Evolutionary conservation across 2,797 vertebrate genomes (phyloP), one percentile per base, ranked within the genome.

Genomic region (Sylvilagus floridanus): DNA sequence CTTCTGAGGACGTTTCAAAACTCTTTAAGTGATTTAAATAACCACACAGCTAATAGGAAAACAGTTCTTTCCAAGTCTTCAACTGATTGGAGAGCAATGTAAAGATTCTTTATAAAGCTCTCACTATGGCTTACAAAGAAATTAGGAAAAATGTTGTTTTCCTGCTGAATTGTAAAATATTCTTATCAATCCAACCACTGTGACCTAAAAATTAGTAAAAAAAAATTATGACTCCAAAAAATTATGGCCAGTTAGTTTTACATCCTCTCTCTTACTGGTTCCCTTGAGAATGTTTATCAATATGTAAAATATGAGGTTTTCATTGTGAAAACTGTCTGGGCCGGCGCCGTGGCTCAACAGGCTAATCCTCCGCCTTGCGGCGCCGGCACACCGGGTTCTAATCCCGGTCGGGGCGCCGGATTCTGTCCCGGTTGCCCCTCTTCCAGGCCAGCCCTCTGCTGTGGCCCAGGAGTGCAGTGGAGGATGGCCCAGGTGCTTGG

Each of bases 1-100:
- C 19, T 66, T 81, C 76, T 82, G 35, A 87, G 42, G 32, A 60
- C 69, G 57, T 94, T 95, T 87, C 62, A 88, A 66, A 84, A 96
- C 60, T 65, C 14, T 54, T 94, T 86, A 88, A 71, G 13, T 32
- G 4, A 84, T 91, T 96, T 86, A 84, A 84, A 76, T 85, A 71
- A 88, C 35, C 12, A 83, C 52, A 82, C 26, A 92, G 50, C 52
- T 28, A 79, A 89, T 7, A 66, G 28, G 82, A 88, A 92, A 69
- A 8, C 8, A 32, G 69, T 73, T 16, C 26, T 89, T 88, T 77
- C 57, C 26, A 87, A 78, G 42, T 78, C 7, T 89, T 78, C 69
- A 30, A n/a, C 86, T 95, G 83, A 78, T 37, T 71, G 52, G 13
- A 37, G 35, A 88, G 28, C 30, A 79, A 84, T 37, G 26, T 66